Evolutionary conservation across 2,113 vertebrate species (phyloP), one percentile per base, ranked within the genome.

Genomic region (Orthonyx spaldingii): DNA sequence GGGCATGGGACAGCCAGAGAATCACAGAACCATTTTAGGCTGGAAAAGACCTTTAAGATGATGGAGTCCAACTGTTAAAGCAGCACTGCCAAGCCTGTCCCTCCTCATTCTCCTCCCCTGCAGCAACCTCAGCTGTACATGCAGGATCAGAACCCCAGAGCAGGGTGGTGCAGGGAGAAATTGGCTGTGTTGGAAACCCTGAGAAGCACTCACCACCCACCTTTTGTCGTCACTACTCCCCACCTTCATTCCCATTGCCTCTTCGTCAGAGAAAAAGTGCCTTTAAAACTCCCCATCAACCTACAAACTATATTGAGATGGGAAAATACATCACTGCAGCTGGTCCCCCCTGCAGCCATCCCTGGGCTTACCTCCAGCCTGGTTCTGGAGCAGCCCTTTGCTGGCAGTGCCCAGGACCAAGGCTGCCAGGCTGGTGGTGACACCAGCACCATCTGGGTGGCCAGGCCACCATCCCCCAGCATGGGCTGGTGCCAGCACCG

Each of bases 21-120:
- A 15, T 1, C 26, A 20, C 52, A 32, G n/a, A 27, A 5, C 21
- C 21, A 6, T 11, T 37, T 20, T 0, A 3, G 35, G 11, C 7
- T 23, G 79, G 41, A 33, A 49, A 55, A 27, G 24, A 56, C 35
- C 87, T 63, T 49, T 20, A 1, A 2, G 55, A 2, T 6, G 32
- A 10, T 41, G 47, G 47, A 35, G 32, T 5, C n/a, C 55, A 61
- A 0, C 9, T 0, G 1, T 10, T 35, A 21, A 5, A 14, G 2
- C 47, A 35, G 55, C 78, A 4, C 26, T 61, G 61, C 79, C 79
- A 22, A 69, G 47, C 21, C 61, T n/a, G 8, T 7, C 35, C 55
- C 63, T 82, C 69, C 59, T 80, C 75, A 41, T 32, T 37, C 57
- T 56, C 27, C 49, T 61, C 60, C 49, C 28, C 70, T 1, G 41